Evolutionary conservation across 64 coral and sea anemone genomes (phyloP).

Genomic region (Montipora efflorescens): DNA sequence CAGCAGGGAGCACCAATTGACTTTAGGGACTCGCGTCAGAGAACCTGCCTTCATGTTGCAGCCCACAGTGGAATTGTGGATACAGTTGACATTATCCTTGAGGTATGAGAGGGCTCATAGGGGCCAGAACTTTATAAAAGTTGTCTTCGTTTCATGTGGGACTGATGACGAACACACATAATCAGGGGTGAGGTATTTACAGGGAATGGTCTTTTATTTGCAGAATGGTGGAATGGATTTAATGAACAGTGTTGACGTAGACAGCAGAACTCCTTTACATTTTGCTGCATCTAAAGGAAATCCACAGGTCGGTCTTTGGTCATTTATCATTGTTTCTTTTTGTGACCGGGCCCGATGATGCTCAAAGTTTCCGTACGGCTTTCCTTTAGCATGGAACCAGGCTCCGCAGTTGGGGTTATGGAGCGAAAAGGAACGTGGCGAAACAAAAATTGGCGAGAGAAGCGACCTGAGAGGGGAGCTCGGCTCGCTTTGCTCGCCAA

Average conservation of each 20-base stretch:
- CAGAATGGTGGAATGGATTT: slow-evolving; percentile 42
- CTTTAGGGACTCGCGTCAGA: slow-evolving; percentile 39
- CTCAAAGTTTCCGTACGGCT: background rate
- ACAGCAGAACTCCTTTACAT: slow-evolving; percentile 52
- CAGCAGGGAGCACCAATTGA: slow-evolving; percentile 33
- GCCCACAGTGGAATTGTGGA: slow-evolving; percentile 47
- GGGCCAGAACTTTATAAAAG: too few relatives aligned
- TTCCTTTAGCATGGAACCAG: background rate
- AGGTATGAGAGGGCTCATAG: background rate
- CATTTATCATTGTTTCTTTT: background rate
- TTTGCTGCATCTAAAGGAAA: slow-evolving; percentile 54
- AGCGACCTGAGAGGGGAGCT: too few relatives aligned
- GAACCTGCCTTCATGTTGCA: slow-evolving; percentile 63
- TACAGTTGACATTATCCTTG: slow-evolving; percentile 46
- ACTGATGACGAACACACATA: too few relatives aligned
- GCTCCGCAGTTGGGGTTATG: too few relatives aligned
- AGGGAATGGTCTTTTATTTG: background rate
- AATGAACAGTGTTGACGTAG: slow-evolving; percentile 49
- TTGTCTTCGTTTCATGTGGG: too few relatives aligned
- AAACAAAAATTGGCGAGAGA: too few relatives aligned
- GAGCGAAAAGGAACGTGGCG: too few relatives aligned
- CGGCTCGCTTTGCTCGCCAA: too few relatives aligned
- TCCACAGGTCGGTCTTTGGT: background rate
- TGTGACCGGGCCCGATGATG: background rate
- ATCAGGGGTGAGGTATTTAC: too few relatives aligned